phyloP scores from a whole-genome alignment of 2,797 vertebrate genomes.

The Manis pentadactyla region DNA sequence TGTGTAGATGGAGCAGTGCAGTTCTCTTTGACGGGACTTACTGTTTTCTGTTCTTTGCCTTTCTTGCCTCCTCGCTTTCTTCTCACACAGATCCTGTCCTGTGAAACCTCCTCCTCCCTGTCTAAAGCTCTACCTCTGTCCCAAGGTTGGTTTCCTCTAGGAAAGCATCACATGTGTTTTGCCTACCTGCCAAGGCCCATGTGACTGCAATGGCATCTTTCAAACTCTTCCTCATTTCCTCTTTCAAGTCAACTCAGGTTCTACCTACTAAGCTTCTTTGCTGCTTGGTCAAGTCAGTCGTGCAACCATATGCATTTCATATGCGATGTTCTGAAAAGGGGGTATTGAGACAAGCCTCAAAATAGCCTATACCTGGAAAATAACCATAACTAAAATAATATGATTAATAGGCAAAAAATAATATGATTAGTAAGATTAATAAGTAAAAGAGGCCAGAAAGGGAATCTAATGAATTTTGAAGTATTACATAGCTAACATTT shows the following conservation, averaged over 20 bases:
- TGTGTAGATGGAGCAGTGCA: not conserved
- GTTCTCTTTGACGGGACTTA: not conserved
- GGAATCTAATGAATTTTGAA: slow-evolving; percentile 10
- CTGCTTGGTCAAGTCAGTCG: not conserved
- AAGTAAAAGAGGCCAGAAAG: not conserved
- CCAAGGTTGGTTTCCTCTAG: not conserved
- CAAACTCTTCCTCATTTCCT: not conserved
- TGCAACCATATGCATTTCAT: not conserved
- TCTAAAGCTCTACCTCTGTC: not conserved
- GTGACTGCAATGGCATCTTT: not conserved
- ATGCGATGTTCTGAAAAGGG: not conserved
- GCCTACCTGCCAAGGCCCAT: not conserved
- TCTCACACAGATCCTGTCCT: not conserved
- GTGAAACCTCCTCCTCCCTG: not conserved
- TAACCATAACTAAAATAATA: not conserved
- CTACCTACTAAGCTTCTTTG: not conserved
- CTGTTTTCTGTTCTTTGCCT: not conserved
- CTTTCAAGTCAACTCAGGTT: not conserved
- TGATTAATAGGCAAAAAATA: not conserved
- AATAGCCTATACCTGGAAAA: not conserved
- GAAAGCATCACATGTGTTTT: not conserved
- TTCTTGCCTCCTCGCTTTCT: not conserved
- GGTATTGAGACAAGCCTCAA: not conserved
- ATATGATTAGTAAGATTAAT: not conserved
- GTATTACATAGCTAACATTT: not conserved